Evolutionary conservation across 1,140 invertebrate genomes (phyloP), one percentile per base, ranked within the genome.

Genomic region (Zaprionus lachaisei): DNA sequence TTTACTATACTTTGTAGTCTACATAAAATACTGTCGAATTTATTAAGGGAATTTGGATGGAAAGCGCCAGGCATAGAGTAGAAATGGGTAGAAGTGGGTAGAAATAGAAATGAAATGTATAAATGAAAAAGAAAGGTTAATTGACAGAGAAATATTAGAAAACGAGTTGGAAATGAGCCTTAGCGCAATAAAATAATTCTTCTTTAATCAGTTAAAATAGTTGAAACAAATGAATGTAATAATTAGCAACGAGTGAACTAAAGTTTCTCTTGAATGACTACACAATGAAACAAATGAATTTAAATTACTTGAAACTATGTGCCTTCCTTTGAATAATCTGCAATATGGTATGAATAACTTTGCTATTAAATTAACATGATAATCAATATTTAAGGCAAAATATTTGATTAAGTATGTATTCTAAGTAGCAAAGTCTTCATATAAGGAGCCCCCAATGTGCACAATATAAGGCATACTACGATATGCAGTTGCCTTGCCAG

Each of bases 301-400:
- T 34, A 34, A 34, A 34, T 34, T 34, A 2, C 9, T 34, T 7
- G 1, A 1, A 44, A 17, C 15, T 7, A 5, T 17, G 15, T 17
- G n/a, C 41, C 9, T n/a, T 7, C 15, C 6, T 44, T 17, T 3
- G 41, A 17, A 2, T 7, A 20, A 17, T 17, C 2, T 2, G 41
- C 41, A 47, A 17, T 44, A 47, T 2, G 17, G n/a, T 17, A 47
- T 17, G 7, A 7, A n/a, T 7, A 17, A 17, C 7, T n/a, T 47
- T 17, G n/a, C n/a, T 47, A 17, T 47, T 17, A 9, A 17, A 47
- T 47, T 47, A 47, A 2, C n/a, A 6, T n/a, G 2, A 47, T 47
- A 47, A 47, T 47, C 41, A 47, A 47, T 47, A 47, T 47, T 47
- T 47, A 47, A 44, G 2, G 41, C n/a, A 17, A 47, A 47, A 41